Percentiles rank a stretch among this genome's conserved stretches.
These are phyloP conservation scores for Carpatolechia fugitivella DNA, from an alignment of 2,888 invertebrate species.

Conservation along the genomic window DNA sequence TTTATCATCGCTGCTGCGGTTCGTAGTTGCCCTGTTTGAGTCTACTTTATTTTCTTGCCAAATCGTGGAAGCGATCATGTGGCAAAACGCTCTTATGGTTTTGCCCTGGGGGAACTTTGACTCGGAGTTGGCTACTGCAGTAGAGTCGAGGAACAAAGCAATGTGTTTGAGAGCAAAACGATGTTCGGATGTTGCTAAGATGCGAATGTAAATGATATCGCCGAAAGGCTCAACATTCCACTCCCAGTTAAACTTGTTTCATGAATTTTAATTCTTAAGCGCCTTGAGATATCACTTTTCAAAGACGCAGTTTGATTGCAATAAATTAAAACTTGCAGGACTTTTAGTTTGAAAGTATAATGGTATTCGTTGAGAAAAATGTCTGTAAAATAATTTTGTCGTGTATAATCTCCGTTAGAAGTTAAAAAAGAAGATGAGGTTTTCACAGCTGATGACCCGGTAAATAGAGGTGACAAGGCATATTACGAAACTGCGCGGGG, in stretches of 20 bases:
- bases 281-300: background rate
- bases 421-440: background rate
- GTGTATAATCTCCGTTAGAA: background rate
- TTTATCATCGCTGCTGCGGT: background rate
- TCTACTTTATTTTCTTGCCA: constrained; percentile 73
- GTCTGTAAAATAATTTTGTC: background rate
- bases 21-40: constrained; percentile 56
- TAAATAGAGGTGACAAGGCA: constrained; percentile 17
- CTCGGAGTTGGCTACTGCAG: constrained; percentile 57
- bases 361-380: background rate
- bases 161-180: constrained; percentile 74
- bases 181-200: constrained; percentile 59
- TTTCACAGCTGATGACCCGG: constrained; percentile 13
- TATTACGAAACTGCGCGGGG: constrained; percentile 15
- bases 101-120: constrained; percentile 73
- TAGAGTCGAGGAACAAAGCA: constrained; percentile 40
- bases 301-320: constrained; percentile 2
- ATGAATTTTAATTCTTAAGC: constrained; percentile 2
- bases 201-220: constrained; percentile 56
- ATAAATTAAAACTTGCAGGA: constrained; percentile 9
- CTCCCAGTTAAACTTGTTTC: background rate
- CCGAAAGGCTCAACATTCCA: constrained; percentile 39
- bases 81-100: constrained; percentile 76
- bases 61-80: constrained; percentile 76
- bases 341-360: constrained; percentile 2